These are phyloP conservation scores for Brachypteracias leptosomus DNA, from an alignment of 2,113 vertebrate species.

Conservation along the genomic window DNA sequence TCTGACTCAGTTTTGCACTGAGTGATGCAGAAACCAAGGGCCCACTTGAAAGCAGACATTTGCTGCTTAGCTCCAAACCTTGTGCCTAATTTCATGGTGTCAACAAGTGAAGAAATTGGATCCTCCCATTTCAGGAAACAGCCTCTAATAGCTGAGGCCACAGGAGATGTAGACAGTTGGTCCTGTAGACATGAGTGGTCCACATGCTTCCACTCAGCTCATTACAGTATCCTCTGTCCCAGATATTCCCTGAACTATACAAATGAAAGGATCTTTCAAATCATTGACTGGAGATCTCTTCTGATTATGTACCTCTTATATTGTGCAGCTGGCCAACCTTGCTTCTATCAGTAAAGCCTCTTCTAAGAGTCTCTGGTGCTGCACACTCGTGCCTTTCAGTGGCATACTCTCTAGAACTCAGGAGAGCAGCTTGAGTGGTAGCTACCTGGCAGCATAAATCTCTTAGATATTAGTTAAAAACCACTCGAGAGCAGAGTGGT, in stretches of 20 bases:
- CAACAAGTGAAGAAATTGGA: neutral
- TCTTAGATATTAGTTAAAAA: neutral
- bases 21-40: neutral
- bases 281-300: neutral
- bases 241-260: neutral
- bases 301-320: neutral
- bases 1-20: neutral
- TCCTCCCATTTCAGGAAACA: neutral
- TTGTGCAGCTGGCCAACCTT: neutral
- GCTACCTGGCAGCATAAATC: neutral
- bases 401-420: neutral
- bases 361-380: neutral
- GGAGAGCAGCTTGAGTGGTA: neutral
- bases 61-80: neutral
- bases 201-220: neutral
- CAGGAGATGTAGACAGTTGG: neutral
- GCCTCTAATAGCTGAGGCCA: neutral
- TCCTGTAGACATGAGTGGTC: neutral
- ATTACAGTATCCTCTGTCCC: neutral
- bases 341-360: neutral
- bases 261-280: neutral
- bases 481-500: neutral
- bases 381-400: neutral
- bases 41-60: neutral
- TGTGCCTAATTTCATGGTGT: neutral